Base-by-base conservation (phyloP, 2,888 invertebrate species). In the Crioceris asparagi region DNA sequence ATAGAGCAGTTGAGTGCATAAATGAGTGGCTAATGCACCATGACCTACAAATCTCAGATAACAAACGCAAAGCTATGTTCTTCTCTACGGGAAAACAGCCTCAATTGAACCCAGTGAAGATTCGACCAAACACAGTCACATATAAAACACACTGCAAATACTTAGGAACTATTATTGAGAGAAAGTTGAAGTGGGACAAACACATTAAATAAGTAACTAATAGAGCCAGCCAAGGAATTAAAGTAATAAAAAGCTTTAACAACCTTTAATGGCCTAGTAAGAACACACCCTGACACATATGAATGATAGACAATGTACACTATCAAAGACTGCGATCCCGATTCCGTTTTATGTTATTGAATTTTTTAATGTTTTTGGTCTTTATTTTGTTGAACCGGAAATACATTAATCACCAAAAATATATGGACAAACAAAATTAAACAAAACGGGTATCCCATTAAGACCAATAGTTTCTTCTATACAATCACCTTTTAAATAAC, bases 191-290 rank as follows among this genome's bases (percentile, higher is more conserved):
- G 2, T 47, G 43, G 39, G n/a, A n/a, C n/a, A 25, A 19, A 41
- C 4, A 19, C 18, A 6, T 16, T 25, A 3, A 19, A 8, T 5
- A 15, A 4, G 4, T n/a, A n/a, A n/a, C n/a, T n/a, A n/a, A n/a
- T n/a, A 44, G 39, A 38, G 44, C 39, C 4, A n/a, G 12, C 2
- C 33, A 37, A 35, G 44, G 34, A 6, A 33, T 43, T 10, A 45
- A 39, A 27, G 19, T 45, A 6, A 30, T 44, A 17, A 40, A 29
- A 27, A 12, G 19, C 3, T 31, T 45, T 34, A n/a, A n/a, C n/a
- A n/a, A n/a, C 26, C 3, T 45, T 36, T 17, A 32, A 40, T 11
- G 40, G 36, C 1, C 4, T 41, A n/a, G 26, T 43, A 3, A 39
- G 27, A 32, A 30, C 37, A 1, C 45, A 43, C 12, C 34, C 43